Conservation (phyloP, 2,888 invertebrate species). For the Liopterus haemorrhoidalis region DNA sequence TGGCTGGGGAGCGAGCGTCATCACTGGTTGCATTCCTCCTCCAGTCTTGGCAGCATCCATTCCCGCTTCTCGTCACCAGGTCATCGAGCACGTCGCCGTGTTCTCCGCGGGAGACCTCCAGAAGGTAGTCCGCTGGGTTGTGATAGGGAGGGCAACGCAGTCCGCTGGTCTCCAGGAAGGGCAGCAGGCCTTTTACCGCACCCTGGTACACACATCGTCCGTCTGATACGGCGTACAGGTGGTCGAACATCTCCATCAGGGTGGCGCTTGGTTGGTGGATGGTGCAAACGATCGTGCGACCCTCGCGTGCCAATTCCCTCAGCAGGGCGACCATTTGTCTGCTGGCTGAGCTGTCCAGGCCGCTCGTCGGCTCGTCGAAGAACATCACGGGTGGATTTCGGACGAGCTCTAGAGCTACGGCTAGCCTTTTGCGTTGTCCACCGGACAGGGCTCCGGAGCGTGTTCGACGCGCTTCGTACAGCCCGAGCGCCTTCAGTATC, state of each 20-base stretch:
- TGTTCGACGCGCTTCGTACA: slow-evolving; percentile 61
- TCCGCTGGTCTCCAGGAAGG: slow-evolving; percentile 65
- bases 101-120: slow-evolving; percentile 77
- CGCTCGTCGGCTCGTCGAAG: slow-evolving; percentile 90
- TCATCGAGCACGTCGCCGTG: slow-evolving; percentile 56
- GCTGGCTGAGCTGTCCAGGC: slow-evolving; percentile 74
- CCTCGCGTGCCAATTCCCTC: slow-evolving; percentile 74
- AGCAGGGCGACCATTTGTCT: slow-evolving; percentile 76
- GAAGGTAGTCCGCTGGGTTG: slow-evolving; percentile 83
- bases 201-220: slow-evolving; percentile 80
- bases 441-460: slow-evolving; percentile 72
- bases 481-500: slow-evolving; percentile 70
- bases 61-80: slow-evolving; percentile 56
- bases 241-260: slow-evolving; percentile 82
- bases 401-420: slow-evolving; percentile 84
- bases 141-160: slow-evolving; percentile 81
- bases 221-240: slow-evolving; percentile 74
- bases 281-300: slow-evolving; percentile 79
- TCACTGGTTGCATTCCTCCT: slow-evolving; percentile 41
- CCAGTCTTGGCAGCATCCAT: slow-evolving; percentile 55
- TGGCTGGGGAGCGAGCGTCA: slow-evolving; percentile 39
- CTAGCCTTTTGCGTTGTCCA: slow-evolving; percentile 83
- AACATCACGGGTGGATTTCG: slow-evolving; percentile 90
- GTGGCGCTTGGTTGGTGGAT: slow-evolving; percentile 89
- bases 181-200: slow-evolving; percentile 65